phyloP scores from a whole-genome alignment of 2,113 vertebrate genomes.

The Lichenostomus cassidix region DNA sequence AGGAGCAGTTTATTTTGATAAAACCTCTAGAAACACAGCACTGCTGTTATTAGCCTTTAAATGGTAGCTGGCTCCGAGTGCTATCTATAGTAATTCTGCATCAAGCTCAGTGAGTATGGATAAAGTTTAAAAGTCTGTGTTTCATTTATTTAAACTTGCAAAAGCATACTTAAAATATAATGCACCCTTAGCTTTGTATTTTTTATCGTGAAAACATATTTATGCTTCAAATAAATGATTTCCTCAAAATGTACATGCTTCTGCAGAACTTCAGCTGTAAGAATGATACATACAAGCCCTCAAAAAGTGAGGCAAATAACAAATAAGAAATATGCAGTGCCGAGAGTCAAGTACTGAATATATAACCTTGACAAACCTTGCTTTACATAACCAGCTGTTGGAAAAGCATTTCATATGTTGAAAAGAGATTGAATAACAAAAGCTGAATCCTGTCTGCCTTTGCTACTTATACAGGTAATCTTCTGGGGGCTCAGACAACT shows the following conservation, averaged over 20 bases:
- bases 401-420: not conserved
- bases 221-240: not conserved
- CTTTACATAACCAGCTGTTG: not conserved
- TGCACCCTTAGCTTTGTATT: not conserved
- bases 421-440: slow-evolving; percentile 5
- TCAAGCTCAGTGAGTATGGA: not conserved
- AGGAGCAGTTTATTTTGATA: not conserved
- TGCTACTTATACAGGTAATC: slow-evolving; percentile 11
- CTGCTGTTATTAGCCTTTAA: not conserved
- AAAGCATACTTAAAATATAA: not conserved
- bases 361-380: not conserved
- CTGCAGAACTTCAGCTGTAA: not conserved
- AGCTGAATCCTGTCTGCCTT: slow-evolving; percentile 1
- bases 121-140: not conserved
- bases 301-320: not conserved
- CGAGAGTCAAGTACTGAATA: not conserved
- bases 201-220: not conserved
- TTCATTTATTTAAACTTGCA: not conserved
- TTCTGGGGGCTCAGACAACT: not conserved
- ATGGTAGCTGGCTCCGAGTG: not conserved
- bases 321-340: not conserved
- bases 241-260: not conserved
- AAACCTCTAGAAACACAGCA: not conserved
- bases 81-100: not conserved
- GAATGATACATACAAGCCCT: not conserved